A percentile compares a stretch with the other conserved stretches of the same genome.
Evolutionary conservation across 1,140 invertebrate species (phyloP).

Genomic region (Penaeus indicus): DNA sequence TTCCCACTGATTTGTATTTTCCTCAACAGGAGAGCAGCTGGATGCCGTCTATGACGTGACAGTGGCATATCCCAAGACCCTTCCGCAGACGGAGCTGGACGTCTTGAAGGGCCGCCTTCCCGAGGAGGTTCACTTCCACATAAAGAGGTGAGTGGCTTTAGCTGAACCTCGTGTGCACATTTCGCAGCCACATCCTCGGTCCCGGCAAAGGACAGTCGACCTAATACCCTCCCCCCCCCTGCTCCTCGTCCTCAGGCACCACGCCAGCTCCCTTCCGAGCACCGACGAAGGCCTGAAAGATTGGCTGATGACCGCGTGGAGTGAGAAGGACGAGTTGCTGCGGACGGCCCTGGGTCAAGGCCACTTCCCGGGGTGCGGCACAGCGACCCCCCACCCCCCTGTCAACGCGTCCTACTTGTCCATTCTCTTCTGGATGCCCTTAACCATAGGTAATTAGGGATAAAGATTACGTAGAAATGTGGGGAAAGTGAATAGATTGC

Average conservation of each 20-base stretch:
- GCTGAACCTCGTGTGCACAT: no score
- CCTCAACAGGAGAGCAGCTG: constrained; percentile 73
- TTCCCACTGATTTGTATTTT: no score
- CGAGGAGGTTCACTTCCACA: constrained; percentile 80
- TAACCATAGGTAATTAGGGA: constrained; percentile 68
- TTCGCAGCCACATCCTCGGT: no score
- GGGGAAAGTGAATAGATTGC: not conserved
- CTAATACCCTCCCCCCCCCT: not conserved
- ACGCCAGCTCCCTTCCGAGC: constrained; percentile 75
- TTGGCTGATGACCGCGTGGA: constrained; percentile 83
- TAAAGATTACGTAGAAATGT: not conserved
- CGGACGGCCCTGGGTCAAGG: constrained; percentile 72
- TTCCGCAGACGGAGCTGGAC: constrained; percentile 80
- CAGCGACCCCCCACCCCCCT: constrained; percentile 49
- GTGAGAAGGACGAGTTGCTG: constrained; percentile 78
- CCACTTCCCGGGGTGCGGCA: constrained; percentile 61
- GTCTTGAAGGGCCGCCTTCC: constrained; percentile 79
- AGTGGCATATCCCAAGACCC: constrained; percentile 79
- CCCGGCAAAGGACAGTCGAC: no score
- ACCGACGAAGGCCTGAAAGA: constrained; percentile 74
- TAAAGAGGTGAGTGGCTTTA: constrained; percentile 76
- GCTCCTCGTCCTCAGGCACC: constrained; percentile 26
- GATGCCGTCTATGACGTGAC: constrained; percentile 85
- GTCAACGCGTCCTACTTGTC: constrained; percentile 72
- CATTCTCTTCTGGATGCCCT: constrained; percentile 74